phyloP scores from a whole-genome alignment of 2,797 vertebrate species.

The Octomys mimax region DNA sequence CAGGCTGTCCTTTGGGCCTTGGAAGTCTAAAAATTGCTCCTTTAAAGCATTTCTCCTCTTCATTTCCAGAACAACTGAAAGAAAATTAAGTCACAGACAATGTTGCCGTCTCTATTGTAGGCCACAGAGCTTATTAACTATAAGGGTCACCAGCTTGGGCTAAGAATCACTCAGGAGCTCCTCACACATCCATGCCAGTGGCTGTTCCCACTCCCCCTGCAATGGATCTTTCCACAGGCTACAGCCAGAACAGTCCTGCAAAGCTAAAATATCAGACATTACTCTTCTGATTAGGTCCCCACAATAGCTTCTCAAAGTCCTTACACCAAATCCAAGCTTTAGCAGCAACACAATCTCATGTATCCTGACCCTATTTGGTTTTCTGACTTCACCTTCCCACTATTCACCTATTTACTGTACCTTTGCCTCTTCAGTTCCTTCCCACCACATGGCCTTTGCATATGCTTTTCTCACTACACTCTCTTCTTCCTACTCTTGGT shows the following conservation, averaged over 20 bases:
- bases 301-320: neutral
- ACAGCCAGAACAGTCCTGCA: neutral
- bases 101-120: neutral
- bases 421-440: neutral
- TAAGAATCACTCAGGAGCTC: neutral
- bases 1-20: conserved; percentile 75
- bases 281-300: conserved; percentile 16
- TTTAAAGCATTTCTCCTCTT: conserved; percentile 86
- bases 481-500: neutral
- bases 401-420: neutral
- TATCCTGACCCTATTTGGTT: neutral
- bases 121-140: neutral
- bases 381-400: neutral
- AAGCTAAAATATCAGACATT: neutral
- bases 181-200: neutral
- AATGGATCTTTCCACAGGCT: neutral
- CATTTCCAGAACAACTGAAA: conserved; percentile 85
- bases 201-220: neutral
- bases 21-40: conserved; percentile 77
- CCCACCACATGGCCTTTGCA: neutral
- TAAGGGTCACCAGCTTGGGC: neutral
- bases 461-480: neutral
- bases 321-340: conserved; percentile 9
- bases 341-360: neutral
- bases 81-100: conserved; percentile 54